Evolutionary conservation across 1,140 invertebrate species (phyloP).

Genomic region (Daktulosphaira vitifoliae): DNA sequence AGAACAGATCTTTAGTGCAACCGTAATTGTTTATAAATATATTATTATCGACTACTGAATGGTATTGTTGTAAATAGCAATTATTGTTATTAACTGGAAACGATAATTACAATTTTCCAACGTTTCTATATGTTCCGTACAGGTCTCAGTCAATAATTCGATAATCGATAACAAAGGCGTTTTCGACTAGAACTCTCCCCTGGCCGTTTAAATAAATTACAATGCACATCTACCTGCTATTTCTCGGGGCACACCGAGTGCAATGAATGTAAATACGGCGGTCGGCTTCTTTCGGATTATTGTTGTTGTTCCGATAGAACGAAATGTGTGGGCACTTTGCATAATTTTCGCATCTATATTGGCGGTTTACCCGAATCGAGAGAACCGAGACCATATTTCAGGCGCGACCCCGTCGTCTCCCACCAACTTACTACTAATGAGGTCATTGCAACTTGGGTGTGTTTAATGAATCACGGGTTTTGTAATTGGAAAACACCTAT

Average conservation of each 20-base stretch:
- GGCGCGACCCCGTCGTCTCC: background rate
- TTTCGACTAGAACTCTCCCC: too few relatives aligned
- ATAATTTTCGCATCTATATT: constrained; percentile 36
- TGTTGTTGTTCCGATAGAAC: too few relatives aligned
- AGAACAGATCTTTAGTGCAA: too few relatives aligned
- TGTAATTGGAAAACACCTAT: background rate
- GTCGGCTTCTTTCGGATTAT: background rate
- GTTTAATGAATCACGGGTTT: background rate
- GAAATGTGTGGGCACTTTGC: constrained; percentile 15
- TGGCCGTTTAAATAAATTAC: constrained; percentile 9
- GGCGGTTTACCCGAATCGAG: background rate
- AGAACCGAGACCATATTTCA: constrained; percentile 26
- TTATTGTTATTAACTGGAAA: too few relatives aligned
- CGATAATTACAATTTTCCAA: too few relatives aligned
- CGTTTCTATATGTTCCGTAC: too few relatives aligned
- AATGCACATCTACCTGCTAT: constrained; percentile 28
- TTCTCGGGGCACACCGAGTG: background rate
- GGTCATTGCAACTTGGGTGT: background rate
- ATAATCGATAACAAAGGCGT: too few relatives aligned
- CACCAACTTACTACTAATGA: background rate
- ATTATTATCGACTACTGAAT: too few relatives aligned
- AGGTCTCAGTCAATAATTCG: too few relatives aligned
- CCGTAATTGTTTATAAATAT: too few relatives aligned
- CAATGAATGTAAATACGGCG: constrained; percentile 29
- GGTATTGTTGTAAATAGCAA: too few relatives aligned